phyloP scores from a whole-genome alignment of 1,140 invertebrate genomes.

The Tigriopus japonicus region DNA sequence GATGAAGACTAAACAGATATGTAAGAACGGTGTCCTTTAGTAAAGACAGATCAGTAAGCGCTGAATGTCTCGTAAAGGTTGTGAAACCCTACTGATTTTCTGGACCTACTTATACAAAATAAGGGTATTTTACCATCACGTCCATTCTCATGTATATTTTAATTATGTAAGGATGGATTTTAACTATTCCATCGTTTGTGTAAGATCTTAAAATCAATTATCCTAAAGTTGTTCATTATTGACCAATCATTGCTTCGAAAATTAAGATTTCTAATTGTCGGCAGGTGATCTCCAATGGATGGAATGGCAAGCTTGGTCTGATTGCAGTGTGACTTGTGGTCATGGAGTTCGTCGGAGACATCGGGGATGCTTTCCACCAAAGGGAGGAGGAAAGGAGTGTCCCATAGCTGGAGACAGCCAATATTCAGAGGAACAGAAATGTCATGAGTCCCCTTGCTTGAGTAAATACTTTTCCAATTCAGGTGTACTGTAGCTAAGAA shows the following conservation, averaged over 20 bases:
- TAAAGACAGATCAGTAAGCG: too few relatives aligned
- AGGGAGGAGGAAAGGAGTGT: constrained; percentile 25
- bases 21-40: too few relatives aligned
- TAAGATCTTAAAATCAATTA: too few relatives aligned
- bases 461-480: neutral
- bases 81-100: too few relatives aligned
- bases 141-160: too few relatives aligned
- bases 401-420: constrained; percentile 35
- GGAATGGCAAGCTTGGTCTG: constrained; percentile 27
- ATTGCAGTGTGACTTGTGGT: constrained; percentile 4
- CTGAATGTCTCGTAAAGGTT: too few relatives aligned
- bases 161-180: too few relatives aligned
- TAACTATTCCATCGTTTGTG: too few relatives aligned
- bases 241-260: neutral
- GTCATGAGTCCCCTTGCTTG: neutral
- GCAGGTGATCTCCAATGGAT: constrained; percentile 27
- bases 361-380: constrained; percentile 22
- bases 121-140: too few relatives aligned
- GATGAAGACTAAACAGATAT: too few relatives aligned
- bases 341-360: neutral
- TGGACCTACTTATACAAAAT: neutral
- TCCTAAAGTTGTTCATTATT: neutral
- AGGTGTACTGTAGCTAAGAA: constrained; percentile 20
- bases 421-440: constrained; percentile 48
- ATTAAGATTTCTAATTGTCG: neutral